Evolutionary conservation across 2,888 invertebrate genomes (phyloP).

Genomic region (Alitta virens): DNA sequence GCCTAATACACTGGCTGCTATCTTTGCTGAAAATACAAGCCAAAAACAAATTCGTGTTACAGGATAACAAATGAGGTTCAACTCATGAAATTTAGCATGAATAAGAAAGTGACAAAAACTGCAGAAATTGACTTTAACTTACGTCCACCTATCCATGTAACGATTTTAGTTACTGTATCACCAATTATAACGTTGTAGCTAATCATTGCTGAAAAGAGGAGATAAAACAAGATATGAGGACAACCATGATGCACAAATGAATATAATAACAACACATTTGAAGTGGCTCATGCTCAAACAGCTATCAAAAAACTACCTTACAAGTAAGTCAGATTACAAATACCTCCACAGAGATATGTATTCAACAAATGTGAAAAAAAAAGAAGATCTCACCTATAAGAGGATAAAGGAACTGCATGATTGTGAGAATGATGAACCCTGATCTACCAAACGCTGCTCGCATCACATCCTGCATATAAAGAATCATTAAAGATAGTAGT

Average conservation of each 20-base stretch:
- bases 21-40: neutral
- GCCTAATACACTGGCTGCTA: constrained; percentile 61
- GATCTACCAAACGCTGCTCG: constrained; percentile 76
- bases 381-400: constrained; percentile 69
- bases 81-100: no score
- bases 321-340: no score
- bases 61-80: no score
- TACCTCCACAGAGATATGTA: no score
- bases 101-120: neutral
- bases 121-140: constrained; percentile 24
- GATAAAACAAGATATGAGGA: no score
- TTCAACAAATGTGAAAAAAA: no score
- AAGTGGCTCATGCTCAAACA: no score
- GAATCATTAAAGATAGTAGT: neutral
- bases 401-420: constrained; percentile 79
- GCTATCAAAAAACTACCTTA: no score
- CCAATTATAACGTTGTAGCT: constrained; percentile 85
- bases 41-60: no score
- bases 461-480: constrained; percentile 63
- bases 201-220: constrained; percentile 82
- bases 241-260: no score
- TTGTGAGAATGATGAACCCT: constrained; percentile 73
- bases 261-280: no score
- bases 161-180: constrained; percentile 79
- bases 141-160: constrained; percentile 68